These are phyloP conservation scores for Mesoclemmys tuberculata DNA, from an alignment of 2,113 vertebrate genomes.

Conservation along the genomic window DNA sequence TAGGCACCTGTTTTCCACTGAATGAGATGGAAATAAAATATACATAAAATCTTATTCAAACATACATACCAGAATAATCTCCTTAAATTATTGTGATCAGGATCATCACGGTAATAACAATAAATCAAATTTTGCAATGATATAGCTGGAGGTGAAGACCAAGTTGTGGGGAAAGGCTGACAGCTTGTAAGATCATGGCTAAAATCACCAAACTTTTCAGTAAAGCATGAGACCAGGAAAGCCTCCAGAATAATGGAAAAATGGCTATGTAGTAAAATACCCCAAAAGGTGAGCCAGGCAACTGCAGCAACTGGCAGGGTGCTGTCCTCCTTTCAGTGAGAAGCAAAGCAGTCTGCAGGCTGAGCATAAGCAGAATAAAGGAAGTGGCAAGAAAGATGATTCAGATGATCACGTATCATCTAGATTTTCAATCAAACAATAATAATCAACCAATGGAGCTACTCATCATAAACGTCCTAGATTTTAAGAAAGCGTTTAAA, in stretches of 20 bases:
- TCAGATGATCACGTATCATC: fast-evolving
- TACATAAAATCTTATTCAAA: too few relatives aligned
- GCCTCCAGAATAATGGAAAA: not conserved
- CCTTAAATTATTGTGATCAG: not conserved
- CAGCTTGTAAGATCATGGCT: not conserved
- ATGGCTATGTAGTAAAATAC: not conserved
- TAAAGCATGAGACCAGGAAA: not conserved
- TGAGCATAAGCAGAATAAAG: not conserved
- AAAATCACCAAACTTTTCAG: not conserved
- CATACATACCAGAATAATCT: not conserved
- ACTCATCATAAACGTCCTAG: not conserved
- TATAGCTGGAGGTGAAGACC: not conserved
- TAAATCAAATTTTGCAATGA: not conserved
- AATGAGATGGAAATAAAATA: not conserved
- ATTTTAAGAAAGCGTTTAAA: not conserved
- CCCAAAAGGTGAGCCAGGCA: not conserved
- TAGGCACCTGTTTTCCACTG: not conserved
- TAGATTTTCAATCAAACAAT: not conserved
- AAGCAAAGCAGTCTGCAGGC: fast-evolving
- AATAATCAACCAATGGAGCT: fast-evolving
- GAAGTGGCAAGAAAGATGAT: not conserved
- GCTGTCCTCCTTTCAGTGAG: not conserved
- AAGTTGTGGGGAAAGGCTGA: not conserved
- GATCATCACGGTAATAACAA: not conserved
- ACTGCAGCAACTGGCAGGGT: not conserved